Evolutionary conservation across 2,113 vertebrate genomes (phyloP), one percentile per base, ranked within the genome.

Genomic region (Phylloscopus trochiloides): DNA sequence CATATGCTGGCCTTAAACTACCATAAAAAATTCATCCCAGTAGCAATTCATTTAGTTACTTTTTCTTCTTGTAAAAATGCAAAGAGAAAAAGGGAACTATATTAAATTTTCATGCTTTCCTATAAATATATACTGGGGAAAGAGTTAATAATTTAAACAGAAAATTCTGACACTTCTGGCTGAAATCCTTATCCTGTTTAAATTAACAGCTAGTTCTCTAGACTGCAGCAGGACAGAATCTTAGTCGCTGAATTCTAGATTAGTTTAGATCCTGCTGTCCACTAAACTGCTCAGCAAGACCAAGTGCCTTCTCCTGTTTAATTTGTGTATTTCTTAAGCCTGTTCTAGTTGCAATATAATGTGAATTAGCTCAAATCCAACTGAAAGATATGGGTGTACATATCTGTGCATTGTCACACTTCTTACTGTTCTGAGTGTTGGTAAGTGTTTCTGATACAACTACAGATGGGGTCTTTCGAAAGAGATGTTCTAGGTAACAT

Each of bases 1-100:
- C 38, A 32, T 52, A n/a, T 42, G 50, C 45, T 47, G 17, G 38
- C 52, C 28, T 88, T 65, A 92, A 96, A 65, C 13, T 17, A 84
- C 61, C 34, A 67, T 22, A 71, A 74, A 77, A 88, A 87, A 45
- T 62, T 76, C 12, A 82, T 17, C 47, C 38, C 36, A 59, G 25
- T 52, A 92, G 77, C 40, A 77, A 83, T 86, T 88, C 70, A 74
- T 61, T 91, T 80, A 65, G 38, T 65, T 85, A 74, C 26, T 91
- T 91, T 75, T 78, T 50, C 28, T 77, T 68, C 71, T 63, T 79
- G 68, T 45, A 63, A 62, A 94, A 92, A 32, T 66, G 43, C 25
- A 70, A 84, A 68, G 22, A 76, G 47, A 65, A 78, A 75, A 88
- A 58, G 31, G 36, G 17, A 80, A 82, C 62, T 38, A 52, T 48